Evolutionary conservation across 2,888 invertebrate genomes (phyloP).

Genomic region (Limnephilus auricula): DNA sequence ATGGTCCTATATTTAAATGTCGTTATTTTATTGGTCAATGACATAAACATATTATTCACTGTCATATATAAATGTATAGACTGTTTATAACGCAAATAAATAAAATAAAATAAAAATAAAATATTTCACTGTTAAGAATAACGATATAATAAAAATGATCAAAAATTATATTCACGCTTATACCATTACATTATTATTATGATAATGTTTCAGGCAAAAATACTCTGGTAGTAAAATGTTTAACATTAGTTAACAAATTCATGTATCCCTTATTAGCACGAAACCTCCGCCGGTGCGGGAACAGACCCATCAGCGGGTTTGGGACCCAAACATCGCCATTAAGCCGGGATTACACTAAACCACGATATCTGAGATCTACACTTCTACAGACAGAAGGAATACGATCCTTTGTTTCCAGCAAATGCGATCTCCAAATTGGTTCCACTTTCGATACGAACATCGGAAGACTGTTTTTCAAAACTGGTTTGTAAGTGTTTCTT

Average conservation of each 20-base stretch:
- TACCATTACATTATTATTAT: background rate
- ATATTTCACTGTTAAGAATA: no score
- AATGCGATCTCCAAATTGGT: constrained; percentile 19
- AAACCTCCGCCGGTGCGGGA: background rate
- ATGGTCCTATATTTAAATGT: no score
- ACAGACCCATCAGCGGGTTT: background rate
- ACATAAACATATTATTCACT: no score
- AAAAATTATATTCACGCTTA: background rate
- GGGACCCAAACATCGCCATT: constrained; percentile 18
- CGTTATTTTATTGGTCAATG: no score
- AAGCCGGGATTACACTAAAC: constrained; percentile 23
- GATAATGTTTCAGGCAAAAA: background rate
- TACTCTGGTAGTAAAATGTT: background rate
- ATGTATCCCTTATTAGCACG: background rate
- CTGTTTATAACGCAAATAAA: no score
- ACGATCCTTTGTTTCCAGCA: constrained; percentile 32
- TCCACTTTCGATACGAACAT: background rate
- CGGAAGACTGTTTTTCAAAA: background rate
- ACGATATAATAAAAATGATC: no score
- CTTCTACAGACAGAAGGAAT: constrained; percentile 14
- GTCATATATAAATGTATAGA: no score
- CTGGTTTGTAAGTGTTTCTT: background rate
- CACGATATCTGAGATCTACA: constrained; percentile 38
- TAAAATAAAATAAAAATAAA: no score
- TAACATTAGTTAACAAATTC: background rate